Evolutionary conservation across 2,888 invertebrate genomes (phyloP), one percentile per base, ranked within the genome.

Genomic region (Keiferia lycopersicella): DNA sequence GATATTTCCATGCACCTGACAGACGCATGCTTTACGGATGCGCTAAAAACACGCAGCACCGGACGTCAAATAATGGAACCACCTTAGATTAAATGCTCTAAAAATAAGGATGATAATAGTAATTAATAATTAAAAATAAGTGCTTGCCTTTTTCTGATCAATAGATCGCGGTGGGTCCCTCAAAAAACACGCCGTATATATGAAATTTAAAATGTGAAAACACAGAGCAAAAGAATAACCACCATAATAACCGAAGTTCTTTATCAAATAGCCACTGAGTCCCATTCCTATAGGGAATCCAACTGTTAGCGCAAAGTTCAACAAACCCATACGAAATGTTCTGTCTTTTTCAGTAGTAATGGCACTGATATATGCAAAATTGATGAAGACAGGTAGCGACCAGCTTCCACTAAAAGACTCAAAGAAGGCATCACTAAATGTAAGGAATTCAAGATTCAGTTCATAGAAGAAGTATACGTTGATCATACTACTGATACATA

Each of bases 251-350:
- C 96, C 96, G 51, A 94, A 93, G 74, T 93, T 91, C 79, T 91
- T 93, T 64, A 94, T 76, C 51, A 97, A 83, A 18, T 96, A 91
- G 0, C 98, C 98, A 76, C 97, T 96, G 0, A 96, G 80, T 0
- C 96, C 95, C 88, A 96, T 95, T 0, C 98, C 98, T n/a, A 97
- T 92, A 0, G 97, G 97, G 61, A 97, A 95, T 0, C 97, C 97
- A 22, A 97, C 92, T 8, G 97, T 97, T 67, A 96, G 93, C 84
- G 96, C 95, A 12, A 97, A 95, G 82, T 96, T 98, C 26, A 96
- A 93, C 22, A 98, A 94, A 1, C 97, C 97, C 76, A 98, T 95
- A 63, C 98, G 91, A 57, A 96, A 91, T 0, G 98, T 98, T 68
- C 97, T 93, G 51, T 94, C 94, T 75, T 96, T 94, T 51, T 95